Percentiles rank a stretch among this genome's conserved stretches.
phyloP scores from a whole-genome alignment of 2,797 vertebrate genomes.

The Helarctos malayanus region DNA sequence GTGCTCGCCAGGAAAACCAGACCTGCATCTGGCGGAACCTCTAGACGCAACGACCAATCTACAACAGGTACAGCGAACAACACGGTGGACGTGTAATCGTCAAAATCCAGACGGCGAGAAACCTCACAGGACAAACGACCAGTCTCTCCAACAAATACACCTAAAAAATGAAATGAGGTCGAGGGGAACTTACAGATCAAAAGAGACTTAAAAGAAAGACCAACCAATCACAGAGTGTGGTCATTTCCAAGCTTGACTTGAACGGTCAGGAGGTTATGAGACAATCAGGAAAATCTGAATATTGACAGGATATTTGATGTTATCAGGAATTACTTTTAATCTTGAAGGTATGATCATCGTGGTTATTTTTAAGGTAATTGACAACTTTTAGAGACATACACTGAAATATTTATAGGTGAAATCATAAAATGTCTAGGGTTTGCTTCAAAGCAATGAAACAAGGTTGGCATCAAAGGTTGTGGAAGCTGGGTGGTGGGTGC shows the following conservation, averaged over 20 bases:
- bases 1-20: not conserved
- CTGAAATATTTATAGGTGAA: not conserved
- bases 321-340: not conserved
- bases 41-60: not conserved
- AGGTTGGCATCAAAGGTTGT: not conserved
- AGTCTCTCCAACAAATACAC: not conserved
- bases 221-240: too few species aligned
- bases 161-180: not conserved
- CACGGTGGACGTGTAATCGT: not conserved
- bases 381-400: constrained; percentile 5
- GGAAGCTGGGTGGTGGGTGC: too few species aligned
- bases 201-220: not conserved
- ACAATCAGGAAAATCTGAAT: not conserved
- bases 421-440: constrained; percentile 35
- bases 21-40: not conserved
- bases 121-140: not conserved
- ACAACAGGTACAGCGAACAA: not conserved
- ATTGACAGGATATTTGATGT: not conserved
- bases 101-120: not conserved
- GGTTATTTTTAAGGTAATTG: not conserved
- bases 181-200: not conserved
- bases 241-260: not conserved
- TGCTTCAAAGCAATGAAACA: not conserved
- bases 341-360: not conserved
- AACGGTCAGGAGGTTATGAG: not conserved